Evolutionary conservation across 64 coral and sea anemone species (phyloP).

Genomic region (Montipora cactus): DNA sequence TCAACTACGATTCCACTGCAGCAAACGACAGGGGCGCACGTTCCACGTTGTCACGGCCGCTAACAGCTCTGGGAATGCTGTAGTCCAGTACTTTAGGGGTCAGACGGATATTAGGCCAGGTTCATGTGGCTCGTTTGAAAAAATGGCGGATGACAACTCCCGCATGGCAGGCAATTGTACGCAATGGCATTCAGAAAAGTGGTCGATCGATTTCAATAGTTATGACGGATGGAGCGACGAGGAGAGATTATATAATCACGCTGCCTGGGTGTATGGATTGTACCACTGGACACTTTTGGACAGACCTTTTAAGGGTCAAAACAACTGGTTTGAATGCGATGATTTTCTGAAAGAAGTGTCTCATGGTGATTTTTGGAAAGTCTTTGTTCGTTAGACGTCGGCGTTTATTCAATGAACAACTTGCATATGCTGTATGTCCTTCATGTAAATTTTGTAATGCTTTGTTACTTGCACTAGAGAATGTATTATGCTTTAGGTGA

Average conservation of each 20-base stretch:
- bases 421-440: no score
- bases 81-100: slow-evolving; percentile 15
- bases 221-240: neutral
- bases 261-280: neutral
- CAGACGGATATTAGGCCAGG: neutral
- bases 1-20: slow-evolving; percentile 1
- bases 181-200: neutral
- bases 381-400: neutral
- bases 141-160: neutral
- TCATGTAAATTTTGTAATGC: no score
- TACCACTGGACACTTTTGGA: neutral
- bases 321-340: neutral
- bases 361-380: slow-evolving; percentile 14
- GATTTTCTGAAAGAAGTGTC: neutral
- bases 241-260: neutral
- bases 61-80: slow-evolving; percentile 1
- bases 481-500: no score
- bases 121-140: neutral
- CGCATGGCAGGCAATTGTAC: neutral
- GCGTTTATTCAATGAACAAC: no score
- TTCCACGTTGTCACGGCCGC: slow-evolving; percentile 11
- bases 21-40: neutral
- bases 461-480: no score
- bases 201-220: neutral
- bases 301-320: no score